A percentile compares a stretch with the other conserved stretches of the same genome.
Conservation (phyloP, 2,888 invertebrate genomes). For the Dicranocentrus wangi region DNA sequence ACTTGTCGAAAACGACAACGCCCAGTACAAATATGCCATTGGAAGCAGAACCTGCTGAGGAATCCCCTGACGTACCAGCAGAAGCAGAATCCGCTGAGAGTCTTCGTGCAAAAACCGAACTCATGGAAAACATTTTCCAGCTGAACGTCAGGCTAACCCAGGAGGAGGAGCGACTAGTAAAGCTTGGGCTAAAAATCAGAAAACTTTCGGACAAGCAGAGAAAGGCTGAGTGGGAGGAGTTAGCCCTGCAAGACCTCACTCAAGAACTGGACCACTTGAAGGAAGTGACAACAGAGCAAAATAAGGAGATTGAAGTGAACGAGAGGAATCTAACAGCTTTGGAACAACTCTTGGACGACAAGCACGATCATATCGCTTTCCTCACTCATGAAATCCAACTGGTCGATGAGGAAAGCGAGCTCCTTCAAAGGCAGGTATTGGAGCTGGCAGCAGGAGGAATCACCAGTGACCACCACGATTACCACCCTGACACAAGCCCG, state of each 20-base stretch:
- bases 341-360: conserved; percentile 73
- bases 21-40: conserved; percentile 66
- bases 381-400: conserved; percentile 67
- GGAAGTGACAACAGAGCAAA: conserved; percentile 71
- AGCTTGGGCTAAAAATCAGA: conserved; percentile 81
- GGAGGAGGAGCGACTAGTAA: conserved; percentile 83
- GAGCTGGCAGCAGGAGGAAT: conserved; percentile 15
- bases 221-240: conserved; percentile 68
- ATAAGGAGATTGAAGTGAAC: conserved; percentile 73
- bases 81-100: conserved; percentile 76
- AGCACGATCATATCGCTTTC: conserved; percentile 65
- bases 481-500: background rate
- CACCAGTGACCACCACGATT: background rate
- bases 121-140: conserved; percentile 83
- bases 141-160: conserved; percentile 83
- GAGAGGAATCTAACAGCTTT: conserved; percentile 73
- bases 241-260: conserved; percentile 70
- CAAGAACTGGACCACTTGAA: conserved; percentile 73
- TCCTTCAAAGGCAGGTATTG: conserved; percentile 46
- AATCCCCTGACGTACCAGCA: conserved; percentile 77
- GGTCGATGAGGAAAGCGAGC: conserved; percentile 66
- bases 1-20: background rate
- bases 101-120: conserved; percentile 80
- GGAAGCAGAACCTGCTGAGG: conserved; percentile 32
- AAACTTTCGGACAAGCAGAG: conserved; percentile 75